Evolutionary conservation across 2,888 invertebrate genomes (phyloP).

Genomic region (Lithophane semibrunnea): DNA sequence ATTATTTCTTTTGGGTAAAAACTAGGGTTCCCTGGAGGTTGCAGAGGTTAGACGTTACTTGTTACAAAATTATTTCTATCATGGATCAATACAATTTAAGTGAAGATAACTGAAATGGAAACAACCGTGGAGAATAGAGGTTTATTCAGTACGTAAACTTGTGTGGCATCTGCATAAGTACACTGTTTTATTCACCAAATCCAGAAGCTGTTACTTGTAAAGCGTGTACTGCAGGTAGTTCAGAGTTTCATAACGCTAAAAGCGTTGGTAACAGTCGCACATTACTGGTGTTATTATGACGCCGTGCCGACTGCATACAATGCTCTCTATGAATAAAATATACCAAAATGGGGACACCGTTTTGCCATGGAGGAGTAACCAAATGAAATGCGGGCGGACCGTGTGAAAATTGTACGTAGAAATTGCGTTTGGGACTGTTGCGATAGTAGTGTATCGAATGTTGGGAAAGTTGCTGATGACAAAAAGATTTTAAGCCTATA

Average conservation of each 20-base stretch:
- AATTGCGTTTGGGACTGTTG: not conserved
- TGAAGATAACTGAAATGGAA: constrained; percentile 4
- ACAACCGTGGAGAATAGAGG: not conserved
- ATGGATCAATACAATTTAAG: constrained; percentile 39
- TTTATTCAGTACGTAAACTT: not conserved
- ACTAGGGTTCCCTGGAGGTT: constrained; percentile 33
- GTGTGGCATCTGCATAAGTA: constrained; percentile 6
- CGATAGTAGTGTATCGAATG: not conserved
- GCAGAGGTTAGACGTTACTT: constrained; percentile 31
- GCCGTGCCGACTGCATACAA: constrained; percentile 66
- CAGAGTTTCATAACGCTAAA: constrained; percentile 66
- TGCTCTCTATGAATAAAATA: constrained; percentile 79
- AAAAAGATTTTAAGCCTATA: not conserved
- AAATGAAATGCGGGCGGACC: constrained; percentile 18
- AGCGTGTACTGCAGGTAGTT: constrained; percentile 26
- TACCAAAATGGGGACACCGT: constrained; percentile 70
- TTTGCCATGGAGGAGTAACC: constrained; percentile 15
- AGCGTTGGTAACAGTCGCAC: constrained; percentile 55
- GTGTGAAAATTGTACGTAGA: not conserved
- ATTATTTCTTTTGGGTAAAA: constrained; percentile 52
- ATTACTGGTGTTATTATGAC: constrained; percentile 67
- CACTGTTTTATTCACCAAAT: constrained; percentile 38
- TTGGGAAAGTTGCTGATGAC: not conserved
- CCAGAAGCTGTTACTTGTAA: constrained; percentile 26
- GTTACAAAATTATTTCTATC: constrained; percentile 43